A percentile compares a stretch with the other conserved stretches of the same genome.
These are phyloP conservation scores for Hydropsyche betteni DNA, from an alignment of 2,888 invertebrate genomes.

Conservation along the genomic window DNA sequence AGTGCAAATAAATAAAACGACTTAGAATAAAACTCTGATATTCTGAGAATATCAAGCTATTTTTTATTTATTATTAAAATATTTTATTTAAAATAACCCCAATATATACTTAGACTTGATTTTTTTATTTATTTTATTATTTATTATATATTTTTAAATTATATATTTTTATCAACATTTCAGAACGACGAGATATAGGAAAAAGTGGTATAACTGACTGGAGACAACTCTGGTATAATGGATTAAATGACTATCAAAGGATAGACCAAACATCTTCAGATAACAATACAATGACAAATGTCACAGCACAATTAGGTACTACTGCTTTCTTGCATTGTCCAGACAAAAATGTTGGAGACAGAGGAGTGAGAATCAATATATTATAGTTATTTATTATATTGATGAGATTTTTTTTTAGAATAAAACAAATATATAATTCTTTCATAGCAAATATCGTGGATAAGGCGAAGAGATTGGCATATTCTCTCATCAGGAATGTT, in stretches of 20 bases:
- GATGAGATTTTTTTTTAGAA: not conserved
- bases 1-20: no score
- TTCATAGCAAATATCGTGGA: constrained; percentile 86
- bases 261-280: constrained; percentile 55
- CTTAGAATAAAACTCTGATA: no score
- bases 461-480: constrained; percentile 91
- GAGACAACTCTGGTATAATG: constrained; percentile 49
- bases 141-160: not conserved
- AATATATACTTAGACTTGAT: not conserved
- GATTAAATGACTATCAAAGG: constrained; percentile 40
- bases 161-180: constrained; percentile 1
- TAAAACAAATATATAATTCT: not conserved
- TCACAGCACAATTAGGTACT: constrained; percentile 74
- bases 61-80: no score
- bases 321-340: constrained; percentile 76
- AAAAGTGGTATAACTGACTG: constrained; percentile 41
- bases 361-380: constrained; percentile 62
- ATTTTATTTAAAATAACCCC: no score
- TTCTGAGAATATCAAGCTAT: no score
- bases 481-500: constrained; percentile 90
- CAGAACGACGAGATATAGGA: constrained; percentile 33
- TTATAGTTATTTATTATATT: not conserved
- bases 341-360: constrained; percentile 71
- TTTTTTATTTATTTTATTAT: not conserved
- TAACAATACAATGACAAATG: constrained; percentile 73